Evolutionary conservation across 2,888 invertebrate genomes (phyloP).

Genomic region (Hypercompe scribonia): DNA sequence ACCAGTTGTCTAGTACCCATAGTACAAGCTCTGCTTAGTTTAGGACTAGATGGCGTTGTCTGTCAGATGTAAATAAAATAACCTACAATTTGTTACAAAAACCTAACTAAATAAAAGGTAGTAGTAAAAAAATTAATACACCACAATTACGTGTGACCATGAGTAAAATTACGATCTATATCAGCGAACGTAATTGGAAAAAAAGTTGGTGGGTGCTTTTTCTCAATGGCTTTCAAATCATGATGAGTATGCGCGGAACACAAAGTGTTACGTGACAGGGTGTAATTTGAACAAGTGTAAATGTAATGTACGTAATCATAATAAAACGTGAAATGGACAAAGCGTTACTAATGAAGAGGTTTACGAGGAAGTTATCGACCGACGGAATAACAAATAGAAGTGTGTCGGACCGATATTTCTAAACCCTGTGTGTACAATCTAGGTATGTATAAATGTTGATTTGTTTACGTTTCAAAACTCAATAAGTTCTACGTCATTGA

Average conservation of each 20-base stretch:
- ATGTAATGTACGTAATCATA: conserved; percentile 9
- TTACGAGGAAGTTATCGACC: neutral
- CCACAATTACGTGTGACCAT: conserved; percentile 2
- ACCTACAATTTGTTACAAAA: neutral
- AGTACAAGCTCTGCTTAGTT: too few species aligned
- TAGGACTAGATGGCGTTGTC: too few species aligned
- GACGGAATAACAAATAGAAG: neutral
- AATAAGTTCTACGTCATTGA: too few species aligned
- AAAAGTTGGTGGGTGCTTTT: conserved; percentile 10
- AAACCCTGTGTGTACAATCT: neutral
- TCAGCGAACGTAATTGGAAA: conserved; percentile 16
- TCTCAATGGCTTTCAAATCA: conserved; percentile 8
- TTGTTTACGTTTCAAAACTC: too few species aligned
- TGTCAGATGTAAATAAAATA: neutral
- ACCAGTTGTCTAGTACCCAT: too few species aligned
- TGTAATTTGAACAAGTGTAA: conserved; percentile 15
- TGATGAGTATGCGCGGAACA: conserved; percentile 6
- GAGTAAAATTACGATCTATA: conserved; percentile 18
- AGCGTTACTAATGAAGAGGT: neutral
- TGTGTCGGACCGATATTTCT: neutral
- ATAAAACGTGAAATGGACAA: conserved; percentile 8
- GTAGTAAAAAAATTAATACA: neutral
- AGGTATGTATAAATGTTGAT: too few species aligned
- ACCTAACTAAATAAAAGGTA: neutral
- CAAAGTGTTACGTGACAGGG: conserved; percentile 13